Conservation (phyloP, 2,888 invertebrate genomes). For the Bursaphelenchus okinawaensis region DNA sequence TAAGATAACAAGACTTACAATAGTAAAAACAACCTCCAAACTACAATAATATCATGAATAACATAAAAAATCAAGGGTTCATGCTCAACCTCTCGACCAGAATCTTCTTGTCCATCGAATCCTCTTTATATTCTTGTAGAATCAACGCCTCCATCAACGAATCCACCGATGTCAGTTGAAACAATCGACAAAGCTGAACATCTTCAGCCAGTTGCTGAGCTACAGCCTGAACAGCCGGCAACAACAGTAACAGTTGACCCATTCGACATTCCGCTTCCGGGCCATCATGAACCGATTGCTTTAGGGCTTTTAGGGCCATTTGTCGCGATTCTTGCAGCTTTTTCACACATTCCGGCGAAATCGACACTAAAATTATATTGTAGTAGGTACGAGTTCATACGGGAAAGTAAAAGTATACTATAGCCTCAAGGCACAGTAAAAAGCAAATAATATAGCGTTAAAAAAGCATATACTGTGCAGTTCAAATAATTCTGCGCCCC, state of each 20-base stretch:
- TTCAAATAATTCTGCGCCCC: background rate
- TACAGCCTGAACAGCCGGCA: constrained; percentile 31
- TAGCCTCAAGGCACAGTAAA: too few relatives aligned
- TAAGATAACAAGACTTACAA: too few relatives aligned
- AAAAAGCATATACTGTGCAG: too few relatives aligned
- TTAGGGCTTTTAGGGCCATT: constrained; percentile 22
- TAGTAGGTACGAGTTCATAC: too few relatives aligned
- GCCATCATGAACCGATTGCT: constrained; percentile 29
- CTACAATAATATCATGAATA: too few relatives aligned
- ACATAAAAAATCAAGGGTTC: background rate
- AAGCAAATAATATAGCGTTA: too few relatives aligned
- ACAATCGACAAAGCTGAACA: constrained; percentile 45
- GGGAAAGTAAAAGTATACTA: too few relatives aligned
- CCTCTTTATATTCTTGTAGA: constrained; percentile 30
- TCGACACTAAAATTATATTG: constrained; percentile 13
- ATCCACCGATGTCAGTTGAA: constrained; percentile 50
- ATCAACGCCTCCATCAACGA: constrained; percentile 45
- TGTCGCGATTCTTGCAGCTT: constrained; percentile 17
- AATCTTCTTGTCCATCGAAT: background rate
- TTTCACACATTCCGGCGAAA: background rate
- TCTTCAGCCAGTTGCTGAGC: constrained; percentile 39
- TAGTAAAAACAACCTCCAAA: too few relatives aligned
- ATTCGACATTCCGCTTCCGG: constrained; percentile 36
- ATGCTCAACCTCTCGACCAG: constrained; percentile 1
- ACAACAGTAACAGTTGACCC: constrained; percentile 39